phyloP scores from a whole-genome alignment of 2,888 invertebrate species.

The Dromius quadrimaculatus region DNA sequence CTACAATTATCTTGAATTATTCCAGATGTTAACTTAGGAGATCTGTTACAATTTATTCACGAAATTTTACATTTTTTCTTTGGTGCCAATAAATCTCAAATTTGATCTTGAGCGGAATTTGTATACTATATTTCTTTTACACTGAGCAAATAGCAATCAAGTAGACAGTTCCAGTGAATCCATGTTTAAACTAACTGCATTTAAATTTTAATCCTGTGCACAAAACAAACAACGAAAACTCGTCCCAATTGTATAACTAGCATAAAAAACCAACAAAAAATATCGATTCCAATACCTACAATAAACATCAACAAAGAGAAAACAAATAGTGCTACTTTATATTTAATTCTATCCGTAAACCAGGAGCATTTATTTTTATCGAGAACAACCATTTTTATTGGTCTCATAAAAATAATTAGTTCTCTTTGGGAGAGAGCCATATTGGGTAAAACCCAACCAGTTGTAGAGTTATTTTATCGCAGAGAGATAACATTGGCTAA shows the following conservation, averaged over 20 bases:
- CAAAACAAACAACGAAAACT: constrained; percentile 3
- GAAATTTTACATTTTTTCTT: too few relatives aligned
- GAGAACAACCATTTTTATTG: constrained; percentile 42
- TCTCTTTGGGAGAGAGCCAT: constrained; percentile 8
- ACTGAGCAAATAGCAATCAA: too few relatives aligned
- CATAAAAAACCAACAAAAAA: constrained; percentile 28
- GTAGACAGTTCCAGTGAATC: too few relatives aligned
- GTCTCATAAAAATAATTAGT: constrained; percentile 45
- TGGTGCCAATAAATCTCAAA: too few relatives aligned
- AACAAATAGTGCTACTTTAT: constrained; percentile 32
- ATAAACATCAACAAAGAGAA: constrained; percentile 20
- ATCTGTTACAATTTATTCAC: too few relatives aligned
- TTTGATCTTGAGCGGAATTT: too few relatives aligned
- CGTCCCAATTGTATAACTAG: constrained; percentile 2
- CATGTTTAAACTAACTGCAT: too few relatives aligned
- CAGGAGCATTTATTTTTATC: constrained; percentile 32
- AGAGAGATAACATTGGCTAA: constrained; percentile 50
- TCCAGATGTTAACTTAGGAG: too few relatives aligned
- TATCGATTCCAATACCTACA: constrained; percentile 33
- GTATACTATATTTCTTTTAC: too few relatives aligned
- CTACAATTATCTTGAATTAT: too few relatives aligned
- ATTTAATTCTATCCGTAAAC: constrained; percentile 33
- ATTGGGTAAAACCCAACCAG: constrained; percentile 5
- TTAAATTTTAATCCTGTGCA: too few relatives aligned
- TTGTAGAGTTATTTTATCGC: constrained; percentile 45